Evolutionary conservation across 2,797 vertebrate genomes (phyloP).

Genomic region (Manis javanica): DNA sequence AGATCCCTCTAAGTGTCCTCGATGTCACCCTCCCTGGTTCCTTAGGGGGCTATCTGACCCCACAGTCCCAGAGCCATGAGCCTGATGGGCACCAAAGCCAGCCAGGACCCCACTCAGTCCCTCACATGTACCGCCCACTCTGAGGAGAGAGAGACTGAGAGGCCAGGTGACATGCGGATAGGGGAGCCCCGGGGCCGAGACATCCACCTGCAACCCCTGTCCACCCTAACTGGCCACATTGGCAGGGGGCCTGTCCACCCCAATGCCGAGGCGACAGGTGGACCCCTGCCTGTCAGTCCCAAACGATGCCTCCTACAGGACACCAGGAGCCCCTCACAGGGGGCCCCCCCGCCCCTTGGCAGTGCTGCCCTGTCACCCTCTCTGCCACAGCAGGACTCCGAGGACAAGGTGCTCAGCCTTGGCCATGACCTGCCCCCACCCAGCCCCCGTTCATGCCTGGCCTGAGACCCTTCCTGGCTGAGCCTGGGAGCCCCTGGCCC

Average conservation of each 20-base stretch:
- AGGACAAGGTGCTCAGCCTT: too few relatives aligned
- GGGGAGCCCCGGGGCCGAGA: neutral
- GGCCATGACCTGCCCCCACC: neutral
- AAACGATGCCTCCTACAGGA: too few relatives aligned
- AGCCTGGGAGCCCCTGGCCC: neutral
- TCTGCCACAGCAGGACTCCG: neutral
- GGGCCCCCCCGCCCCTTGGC: accelerated
- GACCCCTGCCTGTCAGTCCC: neutral
- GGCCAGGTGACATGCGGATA: too few relatives aligned
- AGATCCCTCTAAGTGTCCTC: neutral
- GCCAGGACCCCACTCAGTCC: neutral
- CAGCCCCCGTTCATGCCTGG: accelerated
- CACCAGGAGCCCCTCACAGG: neutral
- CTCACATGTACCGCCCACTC: accelerated
- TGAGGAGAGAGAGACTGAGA: neutral
- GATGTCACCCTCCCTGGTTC: neutral
- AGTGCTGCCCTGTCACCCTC: accelerated
- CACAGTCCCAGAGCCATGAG: neutral
- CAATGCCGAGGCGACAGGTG: too few relatives aligned
- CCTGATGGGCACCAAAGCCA: neutral
- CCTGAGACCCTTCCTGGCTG: too few relatives aligned
- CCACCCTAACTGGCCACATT: accelerated
- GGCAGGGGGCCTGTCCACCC: neutral
- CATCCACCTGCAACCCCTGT: too few relatives aligned
- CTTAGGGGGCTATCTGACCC: neutral